Evolutionary conservation across 2,888 invertebrate species (phyloP), one percentile per base, ranked within the genome.

Genomic region (Camptogramma bilineatum): DNA sequence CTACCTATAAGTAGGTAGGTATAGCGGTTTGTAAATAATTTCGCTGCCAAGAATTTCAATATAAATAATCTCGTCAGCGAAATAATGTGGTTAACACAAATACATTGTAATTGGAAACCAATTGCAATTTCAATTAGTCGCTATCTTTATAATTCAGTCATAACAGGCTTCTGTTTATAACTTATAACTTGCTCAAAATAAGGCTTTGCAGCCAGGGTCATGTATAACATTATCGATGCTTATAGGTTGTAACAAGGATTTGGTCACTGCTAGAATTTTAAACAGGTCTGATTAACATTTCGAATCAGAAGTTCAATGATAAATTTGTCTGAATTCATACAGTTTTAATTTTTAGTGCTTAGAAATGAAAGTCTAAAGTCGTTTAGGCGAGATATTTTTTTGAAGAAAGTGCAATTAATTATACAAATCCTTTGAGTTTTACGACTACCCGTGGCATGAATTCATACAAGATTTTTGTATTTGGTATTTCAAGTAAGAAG

Each of bases 81-180:
- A 70, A 46, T 31, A 34, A 66, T 71, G 62, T 48, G 65, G 67
- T 68, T 52, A 48, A 52, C 52, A 8, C 24, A 50, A 24, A 62
- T 42, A 51, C 60, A 67, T 63, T 62, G n/a, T 64, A 68, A 72
- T 72, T 62, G 58, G 24, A 59, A 72, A 70, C 66, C 71, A 69
- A 74, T 71, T 73, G 64, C 66, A 65, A 73, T 71, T 70, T 55
- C n/a, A 64, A 62, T 64, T 50, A 63, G 44, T 10, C 10, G 10
- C 13, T 46, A 34, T 46, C 44, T 10, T 52, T 44, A 52, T 65
- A 64, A 59, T 64, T 54, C n/a, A n/a, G n/a, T n/a, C 56, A 28
- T 39, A 52, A 47, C 28, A 17, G 34, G 56, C 48, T 51, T 46
- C 24, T n/a, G 31, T 51, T 31, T 18, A 47, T 13, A 59, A 48